A percentile compares a stretch with the other conserved stretches of the same genome.
phyloP scores from a whole-genome alignment of 2,113 vertebrate genomes.

The Eurypyga helias region DNA sequence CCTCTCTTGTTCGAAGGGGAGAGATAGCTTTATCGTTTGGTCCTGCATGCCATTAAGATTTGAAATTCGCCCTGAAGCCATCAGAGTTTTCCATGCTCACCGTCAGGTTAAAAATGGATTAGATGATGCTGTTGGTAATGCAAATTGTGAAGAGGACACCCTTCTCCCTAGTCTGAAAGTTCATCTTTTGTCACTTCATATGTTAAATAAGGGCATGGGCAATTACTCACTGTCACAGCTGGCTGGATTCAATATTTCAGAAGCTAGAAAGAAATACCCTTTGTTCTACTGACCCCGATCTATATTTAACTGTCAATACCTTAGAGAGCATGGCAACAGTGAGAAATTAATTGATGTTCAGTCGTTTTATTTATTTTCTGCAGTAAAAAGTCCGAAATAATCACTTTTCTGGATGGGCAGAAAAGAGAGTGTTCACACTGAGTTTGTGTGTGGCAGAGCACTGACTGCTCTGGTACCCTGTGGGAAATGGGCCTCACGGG shows the following conservation, averaged over 20 bases:
- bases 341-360: not conserved
- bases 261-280: not conserved
- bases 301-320: not conserved
- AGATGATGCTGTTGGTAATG: not conserved
- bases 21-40: not conserved
- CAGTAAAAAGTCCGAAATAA: not conserved
- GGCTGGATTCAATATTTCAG: not conserved
- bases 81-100: not conserved
- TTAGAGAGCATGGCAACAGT: not conserved
- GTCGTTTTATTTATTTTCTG: not conserved
- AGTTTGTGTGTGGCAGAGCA: rapidly evolving
- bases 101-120: not conserved
- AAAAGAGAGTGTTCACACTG: not conserved
- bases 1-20: not conserved
- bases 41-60: not conserved
- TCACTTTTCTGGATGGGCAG: not conserved
- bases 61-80: not conserved
- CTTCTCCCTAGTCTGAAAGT: not conserved
- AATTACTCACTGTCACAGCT: not conserved
- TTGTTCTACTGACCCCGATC: not conserved
- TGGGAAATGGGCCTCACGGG: not conserved
- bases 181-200: not conserved
- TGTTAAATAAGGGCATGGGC: not conserved
- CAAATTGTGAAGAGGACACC: not conserved
- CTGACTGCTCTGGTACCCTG: no score